Base-by-base conservation (phyloP, 2,797 vertebrate genomes). In the Falco novaeseelandiae region DNA sequence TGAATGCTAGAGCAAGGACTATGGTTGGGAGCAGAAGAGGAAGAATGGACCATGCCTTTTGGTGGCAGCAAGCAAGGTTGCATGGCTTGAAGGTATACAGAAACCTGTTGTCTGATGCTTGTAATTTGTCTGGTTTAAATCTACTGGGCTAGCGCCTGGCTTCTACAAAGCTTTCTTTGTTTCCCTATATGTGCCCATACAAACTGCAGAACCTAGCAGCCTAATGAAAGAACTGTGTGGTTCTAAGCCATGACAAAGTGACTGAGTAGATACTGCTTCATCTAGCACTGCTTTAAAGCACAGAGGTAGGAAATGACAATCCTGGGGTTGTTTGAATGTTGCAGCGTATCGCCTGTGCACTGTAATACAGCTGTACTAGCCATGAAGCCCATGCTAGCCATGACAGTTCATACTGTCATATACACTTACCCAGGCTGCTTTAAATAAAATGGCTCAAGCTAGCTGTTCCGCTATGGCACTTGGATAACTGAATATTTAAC, bases 341-440 rank as follows among this genome's bases (percentile, higher is more conserved):
- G 42, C 72, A 55, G 1, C 16, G 13, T 40, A 30, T 51, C 5
- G 0, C 32, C 44, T 32, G 44, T 3, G 2, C 1, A 26, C 4
- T 2, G 32, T 0, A 3, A 14, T 25, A 12, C 22, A 59, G 34
- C 67, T 0, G 0, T 23, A 7, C 19, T 10, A 55, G 61, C 52
- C 3, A 0, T 1, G 18, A 70, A 62, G 48, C 48, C 65, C 8
- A 5, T 0, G 1, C 59, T 58, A 15, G 52, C 55, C 40, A 16
- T 42, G 40, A 84, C 13, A 54, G 6, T 18, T 6, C 0, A 0
- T 12, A 6, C 4, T 20, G 22, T 6, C 34, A 9, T 4, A 36
- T 29, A 74, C 52, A 38, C 46, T 48, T 18, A 32, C 12, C 32
- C n/a, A 51, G 79, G 52, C 10, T 63, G 27, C 32, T 62, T 61